Evolutionary conservation across 2,113 vertebrate species (phyloP), one percentile per base, ranked within the genome.

Genomic region (Carassius auratus): DNA sequence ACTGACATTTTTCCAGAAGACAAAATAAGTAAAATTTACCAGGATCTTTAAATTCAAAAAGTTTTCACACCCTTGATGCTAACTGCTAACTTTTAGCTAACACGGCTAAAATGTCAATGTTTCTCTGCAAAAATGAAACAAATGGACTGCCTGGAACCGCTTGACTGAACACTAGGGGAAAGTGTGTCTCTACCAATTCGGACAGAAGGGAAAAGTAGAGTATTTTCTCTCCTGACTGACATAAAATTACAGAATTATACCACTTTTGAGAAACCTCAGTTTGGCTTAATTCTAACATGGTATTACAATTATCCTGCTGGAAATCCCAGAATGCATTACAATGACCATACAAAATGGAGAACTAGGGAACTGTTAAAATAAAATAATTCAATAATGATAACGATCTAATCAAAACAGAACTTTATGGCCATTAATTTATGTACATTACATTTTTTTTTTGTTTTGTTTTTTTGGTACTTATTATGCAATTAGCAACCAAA

Each of bases 21-120:
- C 55, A 59, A 59, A 21, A 59, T 21, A 59, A 21, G 17, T 21
- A 19, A 17, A 19, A 59, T 13, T 50, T 50, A 50, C 48, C 48
- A 13, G 0, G 48, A 50, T 50, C 2, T 57, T 57, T 6, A 0
- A 19, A 57, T 50, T 48, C 2, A 10, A 12, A 48, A 48, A 2
- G 10, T 48, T 48, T 50, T 12, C 45, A 50, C 9, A 48, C 9
- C 9, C 45, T 48, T 50, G 48, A 30, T 0, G 48, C 75, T 33
- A 33, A 76, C 26, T 5, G 52, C 55, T 59, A 59, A 59, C 17
- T 26, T 77, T 52, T 33, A 50, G 48, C 48, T 50, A 50, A 50
- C 48, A 50, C 2, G 9, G 17, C 42, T 45, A 45, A 90, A 87
- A 89, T 85, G 81, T 86, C 61, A 91, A 74, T 48, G 42, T 59